Conservation (phyloP, 2,888 invertebrate genomes). For the Xestia ashworthii region DNA sequence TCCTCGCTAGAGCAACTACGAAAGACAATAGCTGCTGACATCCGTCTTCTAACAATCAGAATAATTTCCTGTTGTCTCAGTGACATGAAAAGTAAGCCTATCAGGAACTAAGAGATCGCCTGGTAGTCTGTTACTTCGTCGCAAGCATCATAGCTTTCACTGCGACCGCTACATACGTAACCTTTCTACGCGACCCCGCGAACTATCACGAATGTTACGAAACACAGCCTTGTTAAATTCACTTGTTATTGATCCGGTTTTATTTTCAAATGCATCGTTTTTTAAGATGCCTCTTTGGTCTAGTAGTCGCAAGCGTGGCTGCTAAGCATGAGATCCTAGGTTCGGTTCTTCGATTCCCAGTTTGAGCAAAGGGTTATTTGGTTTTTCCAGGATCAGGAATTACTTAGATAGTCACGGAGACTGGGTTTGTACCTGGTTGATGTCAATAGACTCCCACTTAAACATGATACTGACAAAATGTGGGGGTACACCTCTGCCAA, state of each 20-base stretch:
- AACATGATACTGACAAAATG: background rate
- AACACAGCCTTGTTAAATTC: slow-evolving; percentile 61
- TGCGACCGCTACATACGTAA: slow-evolving; percentile 73
- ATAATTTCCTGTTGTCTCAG: slow-evolving; percentile 63
- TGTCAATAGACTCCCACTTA: background rate
- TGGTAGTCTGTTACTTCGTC: slow-evolving; percentile 67
- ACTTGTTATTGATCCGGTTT: slow-evolving; percentile 56
- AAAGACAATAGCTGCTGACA: slow-evolving; percentile 57
- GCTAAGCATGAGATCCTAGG: background rate
- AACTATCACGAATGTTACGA: slow-evolving; percentile 78
- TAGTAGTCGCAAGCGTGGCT: background rate
- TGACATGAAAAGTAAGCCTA: slow-evolving; percentile 66
- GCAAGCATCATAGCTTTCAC: slow-evolving; percentile 79
- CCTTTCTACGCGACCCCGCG: slow-evolving; percentile 83
- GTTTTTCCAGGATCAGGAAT: background rate
- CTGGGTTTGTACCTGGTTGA: background rate
- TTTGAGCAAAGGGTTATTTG: background rate
- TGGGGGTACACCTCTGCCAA: background rate
- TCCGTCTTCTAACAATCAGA: slow-evolving; percentile 55
- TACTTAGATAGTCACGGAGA: background rate
- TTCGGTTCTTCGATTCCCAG: background rate
- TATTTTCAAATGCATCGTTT: slow-evolving; percentile 7
- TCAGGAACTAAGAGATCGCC: slow-evolving; percentile 69
- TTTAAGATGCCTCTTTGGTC: background rate
- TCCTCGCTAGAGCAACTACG: slow-evolving; percentile 52